Base-by-base conservation (phyloP, 1,140 invertebrate genomes). In the Lysiphlebus fabarum region DNA sequence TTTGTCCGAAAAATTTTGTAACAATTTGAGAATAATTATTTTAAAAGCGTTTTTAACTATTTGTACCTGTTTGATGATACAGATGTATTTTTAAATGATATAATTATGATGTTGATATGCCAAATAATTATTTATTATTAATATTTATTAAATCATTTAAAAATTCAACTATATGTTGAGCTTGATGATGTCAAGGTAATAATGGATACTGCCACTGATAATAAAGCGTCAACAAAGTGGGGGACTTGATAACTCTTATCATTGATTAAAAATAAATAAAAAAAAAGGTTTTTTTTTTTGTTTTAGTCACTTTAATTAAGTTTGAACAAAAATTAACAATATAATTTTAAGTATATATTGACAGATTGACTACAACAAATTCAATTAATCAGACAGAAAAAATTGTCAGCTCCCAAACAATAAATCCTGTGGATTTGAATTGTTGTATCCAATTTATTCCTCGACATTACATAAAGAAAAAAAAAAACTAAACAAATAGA, bases 171-270 rank as follows among this genome's bases (percentile, higher is more conserved):
- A 67, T 59, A 64, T 40, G 67, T 70, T 67, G 69, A 72, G 65
- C 67, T 69, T 58, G 62, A 59, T 67, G 12, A 59, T 34, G 11
- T 33, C 9, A 17, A 34, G 36, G 34, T 38, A 51, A 51, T 51
- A 51, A 10, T 71, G 66, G 68, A 73, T 73, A 70, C 66, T 71
- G 70, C 49, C 68, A 67, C 66, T 71, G 65, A 71, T 61, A 61
- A 68, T 62, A 65, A 65, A 67, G 56, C 49, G n/a, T n/a, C n/a
- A n/a, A n/a, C n/a, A 42, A 59, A 56, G 62, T 64, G 67, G 71
- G 70, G 65, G 63, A 62, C 62, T 62, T 63, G 58, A 53, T 59
- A 49, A 41, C 12, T 48, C 17, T 51, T 48, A 12, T 26, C 17
- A 1, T 26, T 26, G 17, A 26, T 26, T 26, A 26, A 26, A 26